Conservation (phyloP, 2,113 vertebrate genomes). For the Geococcyx californianus region DNA sequence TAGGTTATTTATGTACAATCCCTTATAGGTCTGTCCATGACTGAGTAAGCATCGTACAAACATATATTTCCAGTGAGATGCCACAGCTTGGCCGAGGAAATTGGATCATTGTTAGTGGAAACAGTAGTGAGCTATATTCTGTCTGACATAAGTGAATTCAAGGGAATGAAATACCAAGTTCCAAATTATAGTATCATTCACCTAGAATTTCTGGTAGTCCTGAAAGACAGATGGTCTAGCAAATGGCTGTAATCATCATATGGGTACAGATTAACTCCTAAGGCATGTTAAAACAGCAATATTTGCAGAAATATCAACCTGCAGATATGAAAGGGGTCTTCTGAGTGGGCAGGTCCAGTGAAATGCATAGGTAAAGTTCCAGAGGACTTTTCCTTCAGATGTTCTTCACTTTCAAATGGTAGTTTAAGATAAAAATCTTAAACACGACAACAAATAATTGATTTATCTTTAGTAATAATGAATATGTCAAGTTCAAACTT, state of each 20-base stretch:
- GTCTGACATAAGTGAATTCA: neutral
- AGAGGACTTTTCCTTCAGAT: neutral
- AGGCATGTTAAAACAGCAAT: neutral
- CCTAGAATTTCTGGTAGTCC: constrained; percentile 1
- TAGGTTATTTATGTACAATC: neutral
- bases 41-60: neutral
- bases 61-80: neutral
- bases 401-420: neutral
- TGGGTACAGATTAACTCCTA: neutral
- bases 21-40: neutral
- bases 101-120: neutral
- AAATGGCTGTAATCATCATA: neutral
- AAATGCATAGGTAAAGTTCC: neutral
- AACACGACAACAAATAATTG: neutral
- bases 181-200: neutral
- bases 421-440: neutral
- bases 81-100: neutral
- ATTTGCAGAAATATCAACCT: neutral
- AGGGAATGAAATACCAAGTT: neutral
- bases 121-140: neutral
- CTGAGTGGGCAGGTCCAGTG: neutral
- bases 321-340: neutral
- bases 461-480: neutral
- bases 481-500: neutral
- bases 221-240: constrained; percentile 20